Evolutionary conservation across 2,113 vertebrate species (phyloP).

Genomic region (Cynoglossus semilaevis): DNA sequence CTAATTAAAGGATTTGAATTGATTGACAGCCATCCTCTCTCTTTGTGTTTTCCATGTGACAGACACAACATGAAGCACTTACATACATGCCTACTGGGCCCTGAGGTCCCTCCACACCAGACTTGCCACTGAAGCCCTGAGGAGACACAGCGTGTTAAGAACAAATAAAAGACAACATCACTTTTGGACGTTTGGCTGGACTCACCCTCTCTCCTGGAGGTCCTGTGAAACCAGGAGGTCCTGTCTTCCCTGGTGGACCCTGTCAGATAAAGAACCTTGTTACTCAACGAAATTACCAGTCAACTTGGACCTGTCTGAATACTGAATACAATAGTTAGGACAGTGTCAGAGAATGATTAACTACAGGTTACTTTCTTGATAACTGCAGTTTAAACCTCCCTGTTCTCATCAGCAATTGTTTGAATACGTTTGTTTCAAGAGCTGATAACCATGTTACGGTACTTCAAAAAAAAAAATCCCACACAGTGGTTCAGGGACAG

Average conservation of each 20-base stretch:
- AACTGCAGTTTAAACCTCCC: too few relatives aligned
- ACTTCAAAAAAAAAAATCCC: not conserved
- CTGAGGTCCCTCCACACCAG: conserved; percentile 80
- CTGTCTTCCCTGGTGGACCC: conserved; percentile 77
- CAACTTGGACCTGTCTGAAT: not conserved
- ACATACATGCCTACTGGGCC: conserved; percentile 86
- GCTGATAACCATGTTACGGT: not conserved
- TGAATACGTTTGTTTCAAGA: not conserved
- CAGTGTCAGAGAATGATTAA: too few relatives aligned
- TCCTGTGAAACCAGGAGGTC: conserved; percentile 71
- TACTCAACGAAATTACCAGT: not conserved
- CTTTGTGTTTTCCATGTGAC: conserved; percentile 29
- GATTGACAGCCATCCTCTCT: too few relatives aligned
- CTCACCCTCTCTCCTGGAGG: conserved; percentile 77
- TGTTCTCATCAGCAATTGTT: too few relatives aligned
- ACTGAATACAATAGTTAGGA: not conserved
- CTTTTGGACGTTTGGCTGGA: not conserved
- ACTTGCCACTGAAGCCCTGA: conserved; percentile 84
- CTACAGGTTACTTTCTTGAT: too few relatives aligned
- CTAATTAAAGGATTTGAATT: too few relatives aligned
- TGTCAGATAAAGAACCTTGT: conserved; percentile 44
- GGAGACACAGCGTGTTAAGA: conserved; percentile 13
- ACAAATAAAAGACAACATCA: too few relatives aligned
- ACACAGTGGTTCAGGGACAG: conserved; percentile 14
- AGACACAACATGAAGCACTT: conserved; percentile 70